Base-by-base conservation (phyloP, 2,113 vertebrate genomes). In the Meles meles region DNA sequence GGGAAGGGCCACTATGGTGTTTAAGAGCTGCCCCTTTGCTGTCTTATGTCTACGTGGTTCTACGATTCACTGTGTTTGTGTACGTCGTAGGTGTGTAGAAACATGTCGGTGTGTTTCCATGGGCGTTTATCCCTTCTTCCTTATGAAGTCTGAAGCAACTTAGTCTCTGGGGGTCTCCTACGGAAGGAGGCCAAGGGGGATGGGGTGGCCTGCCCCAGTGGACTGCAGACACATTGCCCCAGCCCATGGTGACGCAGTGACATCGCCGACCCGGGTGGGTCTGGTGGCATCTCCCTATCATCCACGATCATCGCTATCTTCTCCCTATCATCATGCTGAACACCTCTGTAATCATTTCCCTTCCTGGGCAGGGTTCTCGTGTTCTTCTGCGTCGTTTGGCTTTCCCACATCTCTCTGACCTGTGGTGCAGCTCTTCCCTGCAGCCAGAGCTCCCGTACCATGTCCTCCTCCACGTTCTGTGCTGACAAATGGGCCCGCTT, bases 241-340 rank as follows among this genome's bases (percentile, higher is more conserved):
- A 5, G 37, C 12, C 47, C 31, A 37, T 9, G 13, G 59, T 15
- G 72, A 6, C 13, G 5, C 42, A 7, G 7, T n/a, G 52, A 17
- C 55, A 18, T 9, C 10, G 0, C 14, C 13, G 27, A 17, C 14
- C 6, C 2, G 6, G 12, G 14, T 1, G 3, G 31, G 27, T 17
- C 20, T 65, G n/a, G 5, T 29, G 49, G 20, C 5, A 5, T 27
- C 47, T 39, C 34, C 65, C 15, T 67, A 8, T 34, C 31, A 15
- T 15, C 12, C 42, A 23, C 8, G 8, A 59, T 59, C 57, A 59
- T 49, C 27, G 18, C 34, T 69, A 10, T 69, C 34, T 9, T 27
- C 59, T 59, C n/a, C 67, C 34, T 37, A 1, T 69, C 34, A n/a
- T 21, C 34, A 5, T 20, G 34, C 69, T 11, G 44, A 37, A 39